These are phyloP conservation scores for Ceuthmochares aereus DNA, from an alignment of 2,113 vertebrate species.

Conservation along the genomic window DNA sequence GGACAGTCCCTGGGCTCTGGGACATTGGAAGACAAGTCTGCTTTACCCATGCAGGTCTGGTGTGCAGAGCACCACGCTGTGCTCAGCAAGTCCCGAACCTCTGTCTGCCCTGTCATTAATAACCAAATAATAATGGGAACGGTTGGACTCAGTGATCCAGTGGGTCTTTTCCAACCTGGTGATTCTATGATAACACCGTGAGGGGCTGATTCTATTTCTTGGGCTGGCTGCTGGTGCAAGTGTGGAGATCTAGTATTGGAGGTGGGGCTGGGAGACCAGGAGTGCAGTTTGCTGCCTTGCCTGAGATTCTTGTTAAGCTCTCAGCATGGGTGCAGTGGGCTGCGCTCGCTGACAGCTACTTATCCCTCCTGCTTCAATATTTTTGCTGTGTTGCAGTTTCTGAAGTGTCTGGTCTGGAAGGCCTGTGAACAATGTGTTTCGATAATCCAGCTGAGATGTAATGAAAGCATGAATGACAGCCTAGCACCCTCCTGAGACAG, in stretches of 20 bases:
- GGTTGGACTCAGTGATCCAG: too few species aligned
- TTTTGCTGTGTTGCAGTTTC: conserved; percentile 44
- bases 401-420: conserved; percentile 39
- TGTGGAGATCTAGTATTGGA: neutral
- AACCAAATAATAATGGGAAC: too few species aligned
- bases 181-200: too few species aligned
- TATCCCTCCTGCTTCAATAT: conserved; percentile 13
- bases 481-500: conserved; percentile 50
- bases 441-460: conserved; percentile 53
- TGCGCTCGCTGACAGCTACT: neutral
- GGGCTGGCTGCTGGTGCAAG: neutral
- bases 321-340: neutral
- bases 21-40: neutral
- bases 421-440: conserved; percentile 23
- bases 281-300: neutral
- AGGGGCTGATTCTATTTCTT: neutral
- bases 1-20: neutral
- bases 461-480: conserved; percentile 54
- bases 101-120: neutral
- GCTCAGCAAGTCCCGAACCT: neutral
- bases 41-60: neutral
- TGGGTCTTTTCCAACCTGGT: too few species aligned
- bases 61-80: neutral
- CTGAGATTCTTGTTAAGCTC: conserved; percentile 24
- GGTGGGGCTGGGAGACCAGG: neutral